These are phyloP conservation scores for Poecilia picta DNA, from an alignment of 2,797 vertebrate genomes.

Conservation along the genomic window DNA sequence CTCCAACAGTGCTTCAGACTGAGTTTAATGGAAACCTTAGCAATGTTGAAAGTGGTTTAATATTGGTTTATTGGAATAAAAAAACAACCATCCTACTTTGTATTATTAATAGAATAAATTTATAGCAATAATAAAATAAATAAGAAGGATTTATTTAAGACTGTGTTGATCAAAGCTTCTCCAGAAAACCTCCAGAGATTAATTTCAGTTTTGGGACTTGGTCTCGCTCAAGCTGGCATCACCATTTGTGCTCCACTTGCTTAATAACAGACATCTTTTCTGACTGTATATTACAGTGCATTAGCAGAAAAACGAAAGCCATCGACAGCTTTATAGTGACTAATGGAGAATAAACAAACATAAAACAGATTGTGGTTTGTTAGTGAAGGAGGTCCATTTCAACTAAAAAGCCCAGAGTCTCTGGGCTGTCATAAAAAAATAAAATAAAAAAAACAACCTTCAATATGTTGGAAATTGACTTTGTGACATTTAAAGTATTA, in stretches of 20 bases:
- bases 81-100: background rate
- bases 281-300: constrained; percentile 23
- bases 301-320: constrained; percentile 31
- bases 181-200: background rate
- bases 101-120: background rate
- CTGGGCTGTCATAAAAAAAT: constrained; percentile 71
- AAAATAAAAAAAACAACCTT: constrained; percentile 44
- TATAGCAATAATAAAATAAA: background rate
- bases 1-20: background rate
- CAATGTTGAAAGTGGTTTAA: background rate
- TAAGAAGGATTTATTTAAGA: too few species aligned
- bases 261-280: background rate
- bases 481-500: constrained; percentile 69
- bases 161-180: too few species aligned
- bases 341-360: constrained; percentile 65
- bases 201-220: background rate
- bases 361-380: constrained; percentile 36
- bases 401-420: constrained; percentile 88
- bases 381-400: constrained; percentile 71
- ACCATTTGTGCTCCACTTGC: background rate
- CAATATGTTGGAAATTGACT: constrained; percentile 71
- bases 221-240: background rate
- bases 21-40: background rate
- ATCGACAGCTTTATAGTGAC: constrained; percentile 61
- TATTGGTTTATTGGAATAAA: background rate